phyloP scores from a whole-genome alignment of 1,140 invertebrate species.

The Nephila pilipes region DNA sequence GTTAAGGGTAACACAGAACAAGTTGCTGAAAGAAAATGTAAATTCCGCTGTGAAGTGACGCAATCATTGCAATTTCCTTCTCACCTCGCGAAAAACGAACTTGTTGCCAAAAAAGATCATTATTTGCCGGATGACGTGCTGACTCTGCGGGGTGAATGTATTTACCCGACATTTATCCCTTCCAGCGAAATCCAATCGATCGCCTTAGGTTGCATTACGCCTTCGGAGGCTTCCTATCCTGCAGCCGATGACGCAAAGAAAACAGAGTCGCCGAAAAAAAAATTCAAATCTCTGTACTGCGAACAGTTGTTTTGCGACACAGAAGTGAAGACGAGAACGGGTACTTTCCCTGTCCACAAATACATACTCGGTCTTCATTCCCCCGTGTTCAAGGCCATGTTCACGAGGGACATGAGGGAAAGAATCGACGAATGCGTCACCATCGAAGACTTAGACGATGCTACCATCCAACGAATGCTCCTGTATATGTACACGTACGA shows the following conservation, averaged over 20 bases:
- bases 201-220: too few species aligned
- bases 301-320: slow-evolving; percentile 78
- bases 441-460: neutral
- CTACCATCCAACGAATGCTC: neutral
- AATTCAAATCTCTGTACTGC: neutral
- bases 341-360: slow-evolving; percentile 79
- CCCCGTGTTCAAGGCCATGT: slow-evolving; percentile 81
- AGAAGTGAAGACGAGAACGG: slow-evolving; percentile 78
- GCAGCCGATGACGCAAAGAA: neutral
- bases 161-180: neutral
- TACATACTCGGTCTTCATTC: slow-evolving; percentile 80
- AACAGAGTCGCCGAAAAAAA: neutral
- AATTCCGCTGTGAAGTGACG: too few species aligned
- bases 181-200: neutral
- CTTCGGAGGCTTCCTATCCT: neutral
- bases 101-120: neutral
- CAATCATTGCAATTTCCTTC: neutral
- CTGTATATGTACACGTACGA: neutral
- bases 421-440: slow-evolving; percentile 82
- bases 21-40: too few species aligned
- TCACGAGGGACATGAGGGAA: slow-evolving; percentile 79
- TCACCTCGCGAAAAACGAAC: neutral
- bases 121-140: neutral
- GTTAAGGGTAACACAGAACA: neutral
- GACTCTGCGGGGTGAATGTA: neutral